These are phyloP conservation scores for Formica exsecta DNA, from an alignment of 1,140 invertebrate genomes.

Conservation along the genomic window DNA sequence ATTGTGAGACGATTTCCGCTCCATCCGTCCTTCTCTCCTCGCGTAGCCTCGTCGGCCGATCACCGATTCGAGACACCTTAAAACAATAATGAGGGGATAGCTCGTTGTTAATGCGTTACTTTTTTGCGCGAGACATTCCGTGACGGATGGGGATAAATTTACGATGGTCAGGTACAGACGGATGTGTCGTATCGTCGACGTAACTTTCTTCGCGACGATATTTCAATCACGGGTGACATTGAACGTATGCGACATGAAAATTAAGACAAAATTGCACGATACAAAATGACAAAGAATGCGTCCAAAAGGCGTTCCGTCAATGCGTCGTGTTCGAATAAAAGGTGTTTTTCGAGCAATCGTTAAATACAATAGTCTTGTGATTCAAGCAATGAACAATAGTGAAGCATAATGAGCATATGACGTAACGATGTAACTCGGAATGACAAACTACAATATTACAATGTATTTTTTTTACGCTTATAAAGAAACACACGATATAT, in stretches of 20 bases:
- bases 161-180: conserved; percentile 5
- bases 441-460: background rate
- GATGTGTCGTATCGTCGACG: background rate
- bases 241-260: background rate
- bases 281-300: background rate
- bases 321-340: background rate
- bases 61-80: conserved; percentile 71
- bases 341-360: conserved; percentile 2
- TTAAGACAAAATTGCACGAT: background rate
- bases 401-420: background rate
- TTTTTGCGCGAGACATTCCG: conserved; percentile 66
- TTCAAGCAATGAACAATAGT: conserved; percentile 3
- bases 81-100: conserved; percentile 75
- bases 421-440: conserved; percentile 5
- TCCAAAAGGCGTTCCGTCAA: background rate
- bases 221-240: conserved; percentile 37
- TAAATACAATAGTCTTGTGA: background rate
- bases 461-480: background rate
- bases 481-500: conserved; percentile 34
- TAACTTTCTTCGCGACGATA: conserved; percentile 54
- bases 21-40: conserved; percentile 1
- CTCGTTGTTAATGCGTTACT: conserved; percentile 71
- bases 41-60: conserved; percentile 61
- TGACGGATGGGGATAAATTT: conserved; percentile 73
- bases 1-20: conserved; percentile 24